Conservation (phyloP, 2,888 invertebrate genomes). For the Dastarcus helophoroides region DNA sequence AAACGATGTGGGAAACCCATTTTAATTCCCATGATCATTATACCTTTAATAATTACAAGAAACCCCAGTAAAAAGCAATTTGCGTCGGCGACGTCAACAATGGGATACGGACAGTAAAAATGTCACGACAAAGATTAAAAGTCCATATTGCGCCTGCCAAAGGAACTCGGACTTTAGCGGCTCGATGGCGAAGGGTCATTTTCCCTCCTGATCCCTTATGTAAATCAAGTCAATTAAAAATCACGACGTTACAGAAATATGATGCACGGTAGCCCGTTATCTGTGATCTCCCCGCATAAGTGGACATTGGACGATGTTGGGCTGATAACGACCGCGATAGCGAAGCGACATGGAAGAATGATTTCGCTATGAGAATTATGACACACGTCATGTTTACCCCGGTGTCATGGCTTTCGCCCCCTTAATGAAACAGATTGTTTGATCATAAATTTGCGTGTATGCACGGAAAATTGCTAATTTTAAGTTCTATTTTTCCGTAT, state of each 20-base stretch:
- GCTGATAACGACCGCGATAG: slow-evolving; percentile 18
- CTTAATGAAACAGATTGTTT: too few species aligned
- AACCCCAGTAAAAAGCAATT: not conserved
- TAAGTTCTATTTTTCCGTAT: too few species aligned
- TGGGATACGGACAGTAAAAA: slow-evolving; percentile 20
- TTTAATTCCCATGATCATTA: too few species aligned
- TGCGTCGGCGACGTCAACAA: too few species aligned
- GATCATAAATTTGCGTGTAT: too few species aligned
- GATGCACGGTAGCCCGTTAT: slow-evolving; percentile 19
- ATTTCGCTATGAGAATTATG: too few species aligned
- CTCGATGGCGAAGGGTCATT: slow-evolving; percentile 6
- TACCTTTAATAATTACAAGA: too few species aligned
- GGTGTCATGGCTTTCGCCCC: too few species aligned
- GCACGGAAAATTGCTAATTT: too few species aligned
- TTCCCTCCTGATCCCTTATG: slow-evolving; percentile 21
- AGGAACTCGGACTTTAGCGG: slow-evolving; percentile 14
- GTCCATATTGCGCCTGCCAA: slow-evolving; percentile 8
- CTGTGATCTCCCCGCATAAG: slow-evolving; percentile 17
- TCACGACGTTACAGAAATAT: slow-evolving; percentile 23
- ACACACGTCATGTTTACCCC: too few species aligned
- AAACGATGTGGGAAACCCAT: too few species aligned
- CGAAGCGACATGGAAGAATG: slow-evolving; percentile 19
- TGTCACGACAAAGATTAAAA: slow-evolving; percentile 13
- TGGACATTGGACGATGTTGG: slow-evolving; percentile 20
- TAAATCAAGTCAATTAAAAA: slow-evolving; percentile 24